Percentiles rank a stretch among this genome's conserved stretches.
These are phyloP conservation scores for Tragopan temminckii DNA, from an alignment of 2,797 vertebrate species.

Conservation along the genomic window DNA sequence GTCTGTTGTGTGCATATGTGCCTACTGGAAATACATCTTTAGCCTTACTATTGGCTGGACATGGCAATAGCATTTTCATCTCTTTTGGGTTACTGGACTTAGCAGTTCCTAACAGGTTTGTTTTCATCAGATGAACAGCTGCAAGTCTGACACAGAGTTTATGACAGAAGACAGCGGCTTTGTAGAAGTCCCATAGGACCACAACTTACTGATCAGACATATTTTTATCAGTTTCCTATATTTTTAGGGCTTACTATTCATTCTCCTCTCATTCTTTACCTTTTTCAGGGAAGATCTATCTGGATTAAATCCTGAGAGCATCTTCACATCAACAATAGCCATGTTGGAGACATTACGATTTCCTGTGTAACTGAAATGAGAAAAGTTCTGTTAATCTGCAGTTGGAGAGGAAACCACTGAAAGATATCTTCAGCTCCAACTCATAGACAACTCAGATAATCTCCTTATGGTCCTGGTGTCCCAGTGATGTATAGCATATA, in stretches of 20 bases:
- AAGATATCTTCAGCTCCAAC: not conserved
- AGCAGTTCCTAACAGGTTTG: not conserved
- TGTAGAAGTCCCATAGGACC: not conserved
- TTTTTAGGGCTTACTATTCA: not conserved
- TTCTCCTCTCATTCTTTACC: conserved; percentile 36
- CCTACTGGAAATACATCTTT: not conserved
- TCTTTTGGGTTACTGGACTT: not conserved
- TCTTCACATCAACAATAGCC: conserved; percentile 77
- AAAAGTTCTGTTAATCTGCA: not conserved
- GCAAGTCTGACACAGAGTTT: not conserved
- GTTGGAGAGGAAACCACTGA: not conserved
- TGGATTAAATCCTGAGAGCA: conserved; percentile 76
- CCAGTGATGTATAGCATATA: not conserved
- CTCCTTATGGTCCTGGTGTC: not conserved
- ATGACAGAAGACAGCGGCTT: not conserved
- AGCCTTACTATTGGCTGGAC: not conserved
- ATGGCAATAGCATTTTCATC: not conserved
- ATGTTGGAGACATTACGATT: conserved; percentile 68
- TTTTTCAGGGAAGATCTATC: conserved; percentile 60
- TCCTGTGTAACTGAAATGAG: conserved; percentile 70
- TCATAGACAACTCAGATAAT: not conserved
- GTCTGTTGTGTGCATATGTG: not conserved
- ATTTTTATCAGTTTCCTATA: not conserved
- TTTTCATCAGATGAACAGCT: not conserved
- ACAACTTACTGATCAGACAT: not conserved